Evolutionary conservation across 1,140 invertebrate genomes (phyloP).

Genomic region (Gonatopus flavifemur): DNA sequence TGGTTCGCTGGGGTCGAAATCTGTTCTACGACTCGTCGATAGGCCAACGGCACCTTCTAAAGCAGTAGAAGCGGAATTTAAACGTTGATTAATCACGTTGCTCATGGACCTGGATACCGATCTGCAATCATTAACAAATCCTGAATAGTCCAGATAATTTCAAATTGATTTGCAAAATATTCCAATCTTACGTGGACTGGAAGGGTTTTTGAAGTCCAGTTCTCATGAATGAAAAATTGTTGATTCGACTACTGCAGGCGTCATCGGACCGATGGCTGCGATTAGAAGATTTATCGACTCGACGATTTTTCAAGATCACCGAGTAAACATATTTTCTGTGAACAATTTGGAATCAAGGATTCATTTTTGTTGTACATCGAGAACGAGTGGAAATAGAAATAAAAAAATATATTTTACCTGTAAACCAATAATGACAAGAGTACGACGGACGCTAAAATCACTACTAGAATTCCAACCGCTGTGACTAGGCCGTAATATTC

Average conservation of each 20-base stretch:
- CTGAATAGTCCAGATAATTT: not conserved
- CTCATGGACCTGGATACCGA: constrained; percentile 47
- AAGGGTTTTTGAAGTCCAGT: constrained; percentile 48
- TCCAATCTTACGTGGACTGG: constrained; percentile 42
- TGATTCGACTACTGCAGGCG: constrained; percentile 38
- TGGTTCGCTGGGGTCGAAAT: constrained; percentile 81
- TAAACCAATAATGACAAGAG: constrained; percentile 69
- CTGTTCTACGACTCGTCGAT: constrained; percentile 37
- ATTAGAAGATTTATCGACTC: constrained; percentile 40
- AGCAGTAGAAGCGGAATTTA: constrained; percentile 31
- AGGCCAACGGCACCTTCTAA: constrained; percentile 45
- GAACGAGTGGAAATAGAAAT: no score
- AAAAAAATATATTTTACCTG: constrained; percentile 56
- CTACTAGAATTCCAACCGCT: constrained; percentile 69
- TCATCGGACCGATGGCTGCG: constrained; percentile 41
- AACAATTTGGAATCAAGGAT: constrained; percentile 12
- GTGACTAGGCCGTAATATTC: constrained; percentile 78
- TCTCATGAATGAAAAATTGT: constrained; percentile 52
- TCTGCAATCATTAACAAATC: constrained; percentile 33
- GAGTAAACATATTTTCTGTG: constrained; percentile 52
- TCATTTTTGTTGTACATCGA: no score
- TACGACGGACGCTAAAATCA: constrained; percentile 68
- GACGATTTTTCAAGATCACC: constrained; percentile 48
- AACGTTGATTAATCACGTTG: constrained; percentile 38
- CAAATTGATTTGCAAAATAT: no score